These are phyloP conservation scores for Neoniphon sammara DNA, from an alignment of 2,797 vertebrate species.

Conservation along the genomic window DNA sequence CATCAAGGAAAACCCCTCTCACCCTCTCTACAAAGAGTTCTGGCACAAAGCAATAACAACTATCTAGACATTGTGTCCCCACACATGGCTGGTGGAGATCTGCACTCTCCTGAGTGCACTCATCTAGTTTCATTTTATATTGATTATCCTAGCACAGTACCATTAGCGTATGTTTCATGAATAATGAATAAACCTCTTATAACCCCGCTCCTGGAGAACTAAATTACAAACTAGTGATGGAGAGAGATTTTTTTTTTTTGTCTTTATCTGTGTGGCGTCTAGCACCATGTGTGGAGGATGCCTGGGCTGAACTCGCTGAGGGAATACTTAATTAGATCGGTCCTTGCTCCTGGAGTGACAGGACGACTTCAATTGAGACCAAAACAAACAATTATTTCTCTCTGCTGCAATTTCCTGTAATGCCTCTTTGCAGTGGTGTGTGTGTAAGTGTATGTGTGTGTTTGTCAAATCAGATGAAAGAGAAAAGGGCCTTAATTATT, in stretches of 20 bases:
- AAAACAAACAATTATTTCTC: constrained; percentile 59
- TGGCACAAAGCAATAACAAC: no score
- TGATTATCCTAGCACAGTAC: neutral
- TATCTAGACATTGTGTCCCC: no score
- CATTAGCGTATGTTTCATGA: constrained; percentile 11
- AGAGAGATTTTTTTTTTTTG: constrained; percentile 36
- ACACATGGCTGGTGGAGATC: no score
- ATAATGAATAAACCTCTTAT: constrained; percentile 7
- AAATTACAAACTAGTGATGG: neutral
- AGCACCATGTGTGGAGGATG: constrained; percentile 32
- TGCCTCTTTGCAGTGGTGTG: constrained; percentile 1
- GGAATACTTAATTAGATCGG: constrained; percentile 56
- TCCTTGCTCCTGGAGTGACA: constrained; percentile 44
- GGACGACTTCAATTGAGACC: constrained; percentile 35
- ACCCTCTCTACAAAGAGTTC: no score
- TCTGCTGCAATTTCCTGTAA: constrained; percentile 24
- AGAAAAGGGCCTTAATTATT: neutral
- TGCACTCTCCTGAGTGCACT: no score
- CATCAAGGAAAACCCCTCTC: no score
- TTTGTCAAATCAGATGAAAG: neutral
- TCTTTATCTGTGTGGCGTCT: constrained; percentile 40
- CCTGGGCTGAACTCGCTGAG: constrained; percentile 37
- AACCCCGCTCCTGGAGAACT: constrained; percentile 4
- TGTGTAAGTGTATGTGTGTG: constrained; percentile 32
- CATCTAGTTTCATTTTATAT: neutral